phyloP scores from a whole-genome alignment of 2,888 invertebrate species.

The Synanthedon formicaeformis region DNA sequence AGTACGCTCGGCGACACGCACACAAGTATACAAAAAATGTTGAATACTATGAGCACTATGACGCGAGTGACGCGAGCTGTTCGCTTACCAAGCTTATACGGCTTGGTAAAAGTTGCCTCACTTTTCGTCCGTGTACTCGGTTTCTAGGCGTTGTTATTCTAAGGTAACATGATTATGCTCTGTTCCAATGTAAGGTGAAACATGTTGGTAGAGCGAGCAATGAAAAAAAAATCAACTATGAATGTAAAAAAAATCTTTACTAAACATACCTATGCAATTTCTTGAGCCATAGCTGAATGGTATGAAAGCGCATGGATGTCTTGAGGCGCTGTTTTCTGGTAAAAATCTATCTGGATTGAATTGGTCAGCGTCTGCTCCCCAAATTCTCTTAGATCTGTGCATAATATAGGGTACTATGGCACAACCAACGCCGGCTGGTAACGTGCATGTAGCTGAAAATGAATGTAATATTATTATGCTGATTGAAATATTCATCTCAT shows the following conservation, averaged over 20 bases:
- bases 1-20: too few relatives aligned
- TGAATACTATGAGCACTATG: too few relatives aligned
- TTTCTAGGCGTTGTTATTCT: too few relatives aligned
- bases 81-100: too few relatives aligned
- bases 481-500: too few relatives aligned
- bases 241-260: not conserved
- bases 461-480: too few relatives aligned
- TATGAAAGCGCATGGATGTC: conserved; percentile 58
- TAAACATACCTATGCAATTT: conserved; percentile 57
- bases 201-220: not conserved
- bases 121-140: too few relatives aligned
- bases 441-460: conserved; percentile 43
- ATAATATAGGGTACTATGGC: conserved; percentile 45
- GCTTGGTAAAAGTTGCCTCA: too few relatives aligned
- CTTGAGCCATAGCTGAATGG: conserved; percentile 60
- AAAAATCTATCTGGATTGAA: conserved; percentile 73
- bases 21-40: too few relatives aligned
- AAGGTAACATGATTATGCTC: too few relatives aligned
- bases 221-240: not conserved
- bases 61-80: too few relatives aligned
- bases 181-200: not conserved
- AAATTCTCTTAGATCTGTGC: conserved; percentile 64
- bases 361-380: conserved; percentile 67
- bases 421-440: conserved; percentile 55
- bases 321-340: conserved; percentile 47